Evolutionary conservation across 2,113 vertebrate genomes (phyloP).

Genomic region (Brachypodius melanocephalos): DNA sequence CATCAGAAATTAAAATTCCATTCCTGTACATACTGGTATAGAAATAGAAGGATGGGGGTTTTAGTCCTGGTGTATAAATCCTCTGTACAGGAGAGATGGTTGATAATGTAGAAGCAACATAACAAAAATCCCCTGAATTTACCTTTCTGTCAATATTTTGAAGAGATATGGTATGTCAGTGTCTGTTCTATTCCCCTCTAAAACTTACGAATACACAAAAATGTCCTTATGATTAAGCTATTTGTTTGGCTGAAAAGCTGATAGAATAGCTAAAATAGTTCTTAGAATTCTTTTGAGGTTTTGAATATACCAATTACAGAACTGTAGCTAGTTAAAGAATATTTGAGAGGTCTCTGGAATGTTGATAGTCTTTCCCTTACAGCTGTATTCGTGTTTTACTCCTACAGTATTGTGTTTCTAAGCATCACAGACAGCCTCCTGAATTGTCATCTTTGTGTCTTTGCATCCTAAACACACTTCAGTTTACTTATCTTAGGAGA

Average conservation of each 20-base stretch:
- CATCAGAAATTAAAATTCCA: background rate
- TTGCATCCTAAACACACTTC: background rate
- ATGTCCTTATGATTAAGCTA: background rate
- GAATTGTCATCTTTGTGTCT: background rate
- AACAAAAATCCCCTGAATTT: background rate
- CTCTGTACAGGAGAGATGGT: background rate
- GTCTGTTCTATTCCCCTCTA: background rate
- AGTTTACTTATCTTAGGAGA: background rate
- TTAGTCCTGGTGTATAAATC: background rate
- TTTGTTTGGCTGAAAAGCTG: background rate
- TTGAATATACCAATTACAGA: background rate
- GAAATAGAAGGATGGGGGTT: background rate
- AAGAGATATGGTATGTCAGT: background rate
- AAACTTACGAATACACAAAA: background rate
- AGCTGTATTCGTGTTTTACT: background rate
- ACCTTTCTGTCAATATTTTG: background rate
- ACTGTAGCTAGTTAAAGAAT: background rate
- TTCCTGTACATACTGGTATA: background rate
- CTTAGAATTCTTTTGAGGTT: background rate
- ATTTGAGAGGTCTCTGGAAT: background rate
- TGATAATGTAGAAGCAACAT: background rate
- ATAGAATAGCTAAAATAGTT: background rate
- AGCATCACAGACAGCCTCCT: background rate
- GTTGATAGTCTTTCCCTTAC: background rate
- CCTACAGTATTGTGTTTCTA: background rate